Evolutionary conservation across 2,113 vertebrate species (phyloP), one percentile per base, ranked within the genome.

Genomic region (Synodontis membranacea): DNA sequence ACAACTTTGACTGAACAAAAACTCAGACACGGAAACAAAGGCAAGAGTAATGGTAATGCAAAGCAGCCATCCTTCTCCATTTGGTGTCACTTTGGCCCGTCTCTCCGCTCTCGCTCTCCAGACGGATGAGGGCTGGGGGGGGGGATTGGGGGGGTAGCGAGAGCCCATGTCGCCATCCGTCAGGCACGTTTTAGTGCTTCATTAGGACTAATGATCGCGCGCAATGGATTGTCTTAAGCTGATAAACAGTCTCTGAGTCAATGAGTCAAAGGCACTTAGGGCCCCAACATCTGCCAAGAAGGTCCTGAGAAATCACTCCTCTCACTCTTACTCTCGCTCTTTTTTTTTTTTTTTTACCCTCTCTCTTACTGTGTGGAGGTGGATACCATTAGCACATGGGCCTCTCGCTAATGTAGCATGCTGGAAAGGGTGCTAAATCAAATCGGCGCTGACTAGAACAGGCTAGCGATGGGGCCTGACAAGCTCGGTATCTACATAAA

Each of bases 241-340:
- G 96, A 96, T 92, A 96, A 95, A 95, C 90, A 91, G 95, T 95
- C 95, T 95, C 94, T 90, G 95, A 91, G 93, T 94, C 94, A 94
- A 95, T 95, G 95, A 95, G 95, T 96, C 93, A 94, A 96, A 96
- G 95, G 91, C 96, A 96, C 94, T 96, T 95, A 93, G 95, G 95
- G 93, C 94, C 94, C 94, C 86, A 95, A 90, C 95, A 96, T 96
- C 94, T 91, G 95, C 96, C 95, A 95, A 95, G 86, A 93, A 94
- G 94, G 94, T 93, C 95, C 94, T 94, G 96, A 96, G 96, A 94
- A 94, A 93, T 95, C 92, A n/a, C 58, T 84, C 68, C 68, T 82
- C 79, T 28, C 66, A 42, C 25, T 68, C 23, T 56, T 10, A n/a
- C n/a, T n/a, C n/a, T n/a, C n/a, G n/a, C n/a, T n/a, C n/a, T 37